Evolutionary conservation across 2,888 invertebrate species (phyloP).

Genomic region (Deroplatys truncata): DNA sequence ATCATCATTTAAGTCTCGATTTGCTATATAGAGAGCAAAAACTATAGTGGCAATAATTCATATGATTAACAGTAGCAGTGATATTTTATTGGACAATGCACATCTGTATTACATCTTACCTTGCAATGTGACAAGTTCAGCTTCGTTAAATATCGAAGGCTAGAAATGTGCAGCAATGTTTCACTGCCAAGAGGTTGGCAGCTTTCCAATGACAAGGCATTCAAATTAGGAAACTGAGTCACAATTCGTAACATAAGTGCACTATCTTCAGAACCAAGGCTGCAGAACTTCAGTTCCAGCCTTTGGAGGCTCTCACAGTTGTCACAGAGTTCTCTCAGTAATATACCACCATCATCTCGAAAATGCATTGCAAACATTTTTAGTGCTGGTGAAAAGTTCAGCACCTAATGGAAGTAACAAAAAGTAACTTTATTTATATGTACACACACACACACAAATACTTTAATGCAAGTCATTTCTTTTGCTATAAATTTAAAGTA

Average conservation of each 20-base stretch:
- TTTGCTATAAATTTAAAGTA: no score
- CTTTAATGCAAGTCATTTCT: no score
- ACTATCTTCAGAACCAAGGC: background rate
- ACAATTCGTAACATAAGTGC: background rate
- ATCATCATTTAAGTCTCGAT: no score
- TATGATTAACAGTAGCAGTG: no score
- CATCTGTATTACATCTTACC: background rate
- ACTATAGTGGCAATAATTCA: no score
- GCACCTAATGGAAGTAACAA: background rate
- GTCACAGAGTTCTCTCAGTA: background rate
- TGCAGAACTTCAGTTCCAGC: background rate
- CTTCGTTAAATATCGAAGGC: background rate
- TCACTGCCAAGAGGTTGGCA: background rate
- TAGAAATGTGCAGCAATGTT: background rate
- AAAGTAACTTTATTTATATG: no score
- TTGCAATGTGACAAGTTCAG: background rate
- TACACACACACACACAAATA: background rate
- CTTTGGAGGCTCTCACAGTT: background rate
- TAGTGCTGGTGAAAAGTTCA: background rate
- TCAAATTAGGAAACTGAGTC: background rate
- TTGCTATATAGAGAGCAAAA: no score
- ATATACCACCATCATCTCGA: background rate
- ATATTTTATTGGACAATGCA: no score
- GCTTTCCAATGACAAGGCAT: background rate
- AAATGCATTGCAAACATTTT: background rate